These are phyloP conservation scores for Rhagonycha lutea DNA, from an alignment of 2,888 invertebrate species.

Conservation along the genomic window DNA sequence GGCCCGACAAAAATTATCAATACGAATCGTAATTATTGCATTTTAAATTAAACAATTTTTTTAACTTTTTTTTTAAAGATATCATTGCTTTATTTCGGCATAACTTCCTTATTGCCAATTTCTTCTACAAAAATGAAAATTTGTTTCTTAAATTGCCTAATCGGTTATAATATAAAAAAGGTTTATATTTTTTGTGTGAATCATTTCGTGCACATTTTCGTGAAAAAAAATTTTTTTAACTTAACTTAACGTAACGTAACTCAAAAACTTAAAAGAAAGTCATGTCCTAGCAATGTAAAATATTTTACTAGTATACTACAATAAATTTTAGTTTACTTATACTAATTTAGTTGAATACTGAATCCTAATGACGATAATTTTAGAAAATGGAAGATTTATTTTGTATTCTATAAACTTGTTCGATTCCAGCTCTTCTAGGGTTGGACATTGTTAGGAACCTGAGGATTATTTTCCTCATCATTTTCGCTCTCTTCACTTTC, in stretches of 20 bases:
- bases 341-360: background rate
- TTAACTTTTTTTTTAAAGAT: too few relatives aligned
- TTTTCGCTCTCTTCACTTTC: constrained; percentile 49
- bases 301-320: background rate
- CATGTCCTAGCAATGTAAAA: background rate
- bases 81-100: too few relatives aligned
- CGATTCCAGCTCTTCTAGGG: background rate
- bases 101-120: too few relatives aligned
- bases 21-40: background rate
- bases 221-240: background rate
- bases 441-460: constrained; percentile 39
- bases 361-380: background rate
- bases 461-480: constrained; percentile 35
- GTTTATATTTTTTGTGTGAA: background rate
- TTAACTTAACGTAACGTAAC: background rate
- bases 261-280: too few relatives aligned
- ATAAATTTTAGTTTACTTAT: background rate
- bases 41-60: background rate
- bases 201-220: background rate
- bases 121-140: too few relatives aligned
- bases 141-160: background rate
- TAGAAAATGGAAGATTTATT: constrained; percentile 20
- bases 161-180: background rate
- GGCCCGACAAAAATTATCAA: background rate
- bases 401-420: background rate